phyloP scores from a whole-genome alignment of 2,797 vertebrate species.

The Scolopax bukidnonensis region DNA sequence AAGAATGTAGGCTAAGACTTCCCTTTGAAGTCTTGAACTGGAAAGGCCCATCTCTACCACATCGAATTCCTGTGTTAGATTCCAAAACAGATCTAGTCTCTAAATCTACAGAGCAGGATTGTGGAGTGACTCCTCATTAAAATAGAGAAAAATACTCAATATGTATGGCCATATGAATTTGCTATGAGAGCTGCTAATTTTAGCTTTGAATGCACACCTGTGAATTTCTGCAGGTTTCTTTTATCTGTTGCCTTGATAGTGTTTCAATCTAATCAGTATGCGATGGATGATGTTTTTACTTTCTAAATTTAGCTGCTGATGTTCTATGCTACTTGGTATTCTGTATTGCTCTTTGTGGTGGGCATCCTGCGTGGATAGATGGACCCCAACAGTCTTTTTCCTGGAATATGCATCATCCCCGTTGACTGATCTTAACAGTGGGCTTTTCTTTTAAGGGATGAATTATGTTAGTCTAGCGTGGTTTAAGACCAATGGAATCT shows the following conservation, averaged over 20 bases:
- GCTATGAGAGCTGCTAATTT: background rate
- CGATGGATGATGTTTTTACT: background rate
- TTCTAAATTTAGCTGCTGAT: conserved; percentile 53
- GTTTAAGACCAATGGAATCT: background rate
- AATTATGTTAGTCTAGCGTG: background rate
- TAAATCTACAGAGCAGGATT: background rate
- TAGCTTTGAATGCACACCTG: background rate
- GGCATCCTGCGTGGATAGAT: background rate
- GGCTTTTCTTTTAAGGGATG: background rate
- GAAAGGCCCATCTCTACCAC: background rate
- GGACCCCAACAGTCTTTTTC: background rate
- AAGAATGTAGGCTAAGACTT: background rate
- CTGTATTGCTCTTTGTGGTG: background rate
- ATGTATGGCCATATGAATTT: background rate
- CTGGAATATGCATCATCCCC: background rate
- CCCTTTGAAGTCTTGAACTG: background rate
- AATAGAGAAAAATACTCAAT: background rate
- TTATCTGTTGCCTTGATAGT: background rate
- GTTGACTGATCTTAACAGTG: background rate
- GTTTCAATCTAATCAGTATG: conserved; percentile 31
- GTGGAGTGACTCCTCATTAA: background rate
- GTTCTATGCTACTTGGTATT: conserved; percentile 4
- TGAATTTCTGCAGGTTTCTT: conserved; percentile 24
- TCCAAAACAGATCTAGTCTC: background rate
- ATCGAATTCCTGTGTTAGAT: background rate